Evolutionary conservation across 2,888 invertebrate genomes (phyloP).

Genomic region (Belgica antarctica): DNA sequence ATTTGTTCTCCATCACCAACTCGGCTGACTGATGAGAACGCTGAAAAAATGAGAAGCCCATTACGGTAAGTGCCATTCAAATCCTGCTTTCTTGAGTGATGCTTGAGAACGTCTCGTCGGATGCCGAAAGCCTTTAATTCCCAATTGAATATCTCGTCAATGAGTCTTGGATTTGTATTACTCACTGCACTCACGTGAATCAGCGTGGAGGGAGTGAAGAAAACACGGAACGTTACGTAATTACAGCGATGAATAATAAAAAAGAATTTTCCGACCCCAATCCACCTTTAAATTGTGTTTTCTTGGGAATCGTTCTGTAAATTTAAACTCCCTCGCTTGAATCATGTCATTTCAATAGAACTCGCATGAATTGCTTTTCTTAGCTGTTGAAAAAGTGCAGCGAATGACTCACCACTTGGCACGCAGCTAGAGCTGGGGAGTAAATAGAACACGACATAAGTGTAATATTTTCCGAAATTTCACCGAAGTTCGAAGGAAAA

Average conservation of each 20-base stretch:
- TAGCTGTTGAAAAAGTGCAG: not conserved
- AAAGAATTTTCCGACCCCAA: constrained; percentile 15
- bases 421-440: not conserved
- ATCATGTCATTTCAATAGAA: not conserved
- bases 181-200: constrained; percentile 14
- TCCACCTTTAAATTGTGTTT: not conserved
- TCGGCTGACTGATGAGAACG: not conserved
- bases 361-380: not conserved
- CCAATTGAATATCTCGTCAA: not conserved
- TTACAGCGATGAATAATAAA: constrained; percentile 10
- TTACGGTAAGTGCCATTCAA: not conserved
- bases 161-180: not conserved
- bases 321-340: constrained; percentile 4
- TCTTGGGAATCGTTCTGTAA: too few species aligned
- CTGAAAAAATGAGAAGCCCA: not conserved
- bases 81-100: not conserved
- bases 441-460: not conserved
- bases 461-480: constrained; percentile 14
- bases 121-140: constrained; percentile 22
- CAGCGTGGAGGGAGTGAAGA: not conserved
- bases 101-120: not conserved
- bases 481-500: not conserved
- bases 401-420: not conserved
- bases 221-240: constrained; percentile 19
- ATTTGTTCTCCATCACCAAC: not conserved